Evolutionary conservation across 2,797 vertebrate species (phyloP), one percentile per base, ranked within the genome.

Genomic region (Micrastur ruficollis): DNA sequence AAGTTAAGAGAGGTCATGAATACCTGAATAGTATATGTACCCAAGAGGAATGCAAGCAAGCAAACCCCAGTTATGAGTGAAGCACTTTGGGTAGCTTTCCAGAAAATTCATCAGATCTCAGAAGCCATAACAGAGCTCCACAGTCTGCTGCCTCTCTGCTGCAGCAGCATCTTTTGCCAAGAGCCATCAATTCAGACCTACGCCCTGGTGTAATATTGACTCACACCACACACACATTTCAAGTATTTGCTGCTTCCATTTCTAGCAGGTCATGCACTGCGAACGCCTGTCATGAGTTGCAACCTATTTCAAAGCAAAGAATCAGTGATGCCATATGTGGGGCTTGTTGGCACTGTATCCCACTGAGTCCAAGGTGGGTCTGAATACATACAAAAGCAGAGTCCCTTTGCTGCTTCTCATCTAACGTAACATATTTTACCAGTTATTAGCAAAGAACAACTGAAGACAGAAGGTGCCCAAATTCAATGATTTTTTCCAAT

Each of bases 341-440:
- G 46, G 12, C 22, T 88, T 65, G 12, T 25, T 47, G 49, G 44
- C n/a, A 17, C 26, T 2, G 2, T 8, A 76, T 1, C 23, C 29
- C 38, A 32, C 56, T 0, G 0, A 32, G 8, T 20, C 21, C 25
- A 32, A 74, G 19, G 14, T 14, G 31, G 10, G 7, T 15, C 13
- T 31, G 26, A 26, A 61, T 42, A 31, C 16, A 53, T 7, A 38
- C 2, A 8, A 19, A 32, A 93, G 1, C 7, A 29, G 8, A 68
- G 1, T 2, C 5, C 19, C 32, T 59, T 62, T 66, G 25, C 29
- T 71, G 12, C 17, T 31, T 56, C 44, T 76, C 27, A 7, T 38
- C 52, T 66, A 55, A 42, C 5, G 8, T 11, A 46, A 21, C 3
- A 12, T n/a, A 36, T n/a, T 76, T 81, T 0, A 0, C 4, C 0